Conservation (phyloP, 2,797 vertebrate species). For the Pangasius krempfi region DNA sequence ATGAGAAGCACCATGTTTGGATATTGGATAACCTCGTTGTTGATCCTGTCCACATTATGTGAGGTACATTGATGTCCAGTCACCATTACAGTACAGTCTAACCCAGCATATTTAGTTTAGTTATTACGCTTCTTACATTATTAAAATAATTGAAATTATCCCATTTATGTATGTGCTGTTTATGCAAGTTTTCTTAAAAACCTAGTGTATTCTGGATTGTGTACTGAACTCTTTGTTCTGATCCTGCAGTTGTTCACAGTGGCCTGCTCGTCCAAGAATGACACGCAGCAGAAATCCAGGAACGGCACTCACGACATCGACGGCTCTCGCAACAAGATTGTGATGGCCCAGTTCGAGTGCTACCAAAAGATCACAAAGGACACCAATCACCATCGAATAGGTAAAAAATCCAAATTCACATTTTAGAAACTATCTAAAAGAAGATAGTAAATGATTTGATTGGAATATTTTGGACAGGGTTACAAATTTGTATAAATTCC, state of each 20-base stretch:
- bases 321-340: constrained; percentile 78
- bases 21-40: constrained; percentile 63
- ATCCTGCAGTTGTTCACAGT: constrained; percentile 67
- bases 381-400: constrained; percentile 69
- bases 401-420: constrained; percentile 63
- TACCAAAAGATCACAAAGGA: constrained; percentile 91
- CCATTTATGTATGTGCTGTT: not conserved
- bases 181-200: not conserved
- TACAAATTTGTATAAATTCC: not conserved
- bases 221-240: not conserved
- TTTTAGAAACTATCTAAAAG: too few species aligned
- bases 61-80: constrained; percentile 69
- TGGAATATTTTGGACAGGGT: not conserved
- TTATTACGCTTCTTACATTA: not conserved
- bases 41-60: constrained; percentile 69
- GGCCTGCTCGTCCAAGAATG: constrained; percentile 59
- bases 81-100: not conserved
- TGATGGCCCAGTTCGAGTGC: constrained; percentile 90
- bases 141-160: not conserved
- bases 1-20: constrained; percentile 71
- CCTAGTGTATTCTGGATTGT: not conserved
- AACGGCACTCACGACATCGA: constrained; percentile 58
- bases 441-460: too few species aligned
- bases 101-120: not conserved
- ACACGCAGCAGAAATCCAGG: constrained; percentile 31